phyloP scores from a whole-genome alignment of 1,140 invertebrate genomes.

The Solen grandis region DNA sequence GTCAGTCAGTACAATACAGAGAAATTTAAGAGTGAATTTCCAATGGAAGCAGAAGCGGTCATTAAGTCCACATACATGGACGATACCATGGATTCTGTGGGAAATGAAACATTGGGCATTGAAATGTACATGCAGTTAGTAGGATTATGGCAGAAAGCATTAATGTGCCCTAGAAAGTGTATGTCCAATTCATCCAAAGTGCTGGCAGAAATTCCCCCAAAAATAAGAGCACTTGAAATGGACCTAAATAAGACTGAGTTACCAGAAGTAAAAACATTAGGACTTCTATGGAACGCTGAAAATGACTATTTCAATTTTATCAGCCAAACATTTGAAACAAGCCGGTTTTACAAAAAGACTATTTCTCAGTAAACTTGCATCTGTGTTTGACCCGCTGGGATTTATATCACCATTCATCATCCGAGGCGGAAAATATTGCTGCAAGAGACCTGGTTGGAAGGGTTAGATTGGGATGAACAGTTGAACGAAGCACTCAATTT shows the following conservation, averaged over 20 bases:
- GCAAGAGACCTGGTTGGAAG: conserved; percentile 16
- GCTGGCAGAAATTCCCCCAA: neutral
- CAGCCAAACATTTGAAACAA: no score
- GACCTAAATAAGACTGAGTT: conserved; percentile 12
- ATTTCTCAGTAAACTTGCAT: conserved; percentile 17
- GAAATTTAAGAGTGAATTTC: neutral
- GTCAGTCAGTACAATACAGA: conserved; percentile 22
- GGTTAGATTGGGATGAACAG: conserved; percentile 26
- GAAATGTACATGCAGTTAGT: conserved; percentile 20
- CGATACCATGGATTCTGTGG: conserved; percentile 24
- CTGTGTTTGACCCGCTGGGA: conserved; percentile 24
- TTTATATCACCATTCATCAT: conserved; percentile 4
- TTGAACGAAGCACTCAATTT: neutral
- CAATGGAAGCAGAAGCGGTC: conserved; percentile 8
- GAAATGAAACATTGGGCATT: neutral
- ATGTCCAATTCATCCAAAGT: conserved; percentile 35
- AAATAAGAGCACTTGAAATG: conserved; percentile 21
- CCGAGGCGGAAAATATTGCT: conserved; percentile 24
- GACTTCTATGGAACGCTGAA: conserved; percentile 41
- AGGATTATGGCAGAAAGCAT: conserved; percentile 3
- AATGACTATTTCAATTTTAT: conserved; percentile 39
- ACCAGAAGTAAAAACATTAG: conserved; percentile 37
- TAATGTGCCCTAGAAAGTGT: conserved; percentile 19
- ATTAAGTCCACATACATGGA: conserved; percentile 33
- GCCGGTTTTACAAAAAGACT: conserved; percentile 19